These are phyloP conservation scores for Apodemus agrarius DNA, from an alignment of 2,797 vertebrate genomes.

Conservation along the genomic window DNA sequence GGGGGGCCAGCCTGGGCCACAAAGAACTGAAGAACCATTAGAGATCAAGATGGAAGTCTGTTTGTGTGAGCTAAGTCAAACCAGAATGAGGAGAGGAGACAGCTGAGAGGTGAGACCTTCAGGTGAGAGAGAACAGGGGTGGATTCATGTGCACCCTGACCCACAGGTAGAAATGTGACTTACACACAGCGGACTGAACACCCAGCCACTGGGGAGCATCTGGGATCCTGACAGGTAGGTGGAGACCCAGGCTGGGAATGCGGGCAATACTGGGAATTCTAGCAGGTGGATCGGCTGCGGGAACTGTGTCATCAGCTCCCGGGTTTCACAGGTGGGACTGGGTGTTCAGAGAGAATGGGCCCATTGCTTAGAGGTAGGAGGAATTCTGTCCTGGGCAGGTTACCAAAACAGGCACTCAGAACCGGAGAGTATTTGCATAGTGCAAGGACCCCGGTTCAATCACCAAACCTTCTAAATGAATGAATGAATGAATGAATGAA, in stretches of 20 bases:
- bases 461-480: neutral
- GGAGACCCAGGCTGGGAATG: neutral
- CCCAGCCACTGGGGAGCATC: neutral
- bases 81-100: neutral
- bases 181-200: neutral
- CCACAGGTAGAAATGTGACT: neutral
- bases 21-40: neutral
- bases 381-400: slow-evolving; percentile 46
- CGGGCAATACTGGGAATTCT: neutral
- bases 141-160: neutral
- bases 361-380: slow-evolving; percentile 19
- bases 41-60: neutral
- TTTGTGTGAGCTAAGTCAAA: neutral
- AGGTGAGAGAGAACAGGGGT: neutral
- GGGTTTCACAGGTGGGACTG: neutral
- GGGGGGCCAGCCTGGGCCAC: neutral
- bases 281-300: neutral
- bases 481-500: neutral
- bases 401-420: slow-evolving; percentile 52
- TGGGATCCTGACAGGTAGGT: neutral
- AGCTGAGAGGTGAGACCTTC: neutral
- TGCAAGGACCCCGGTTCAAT: neutral
- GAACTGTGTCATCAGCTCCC: neutral
- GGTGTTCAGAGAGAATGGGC: slow-evolving; percentile 7
- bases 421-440: neutral